A percentile compares a stretch with the other conserved stretches of the same genome.
These are phyloP conservation scores for Dicrostonyx torquatus DNA, from an alignment of 2,797 vertebrate genomes.

Conservation along the genomic window DNA sequence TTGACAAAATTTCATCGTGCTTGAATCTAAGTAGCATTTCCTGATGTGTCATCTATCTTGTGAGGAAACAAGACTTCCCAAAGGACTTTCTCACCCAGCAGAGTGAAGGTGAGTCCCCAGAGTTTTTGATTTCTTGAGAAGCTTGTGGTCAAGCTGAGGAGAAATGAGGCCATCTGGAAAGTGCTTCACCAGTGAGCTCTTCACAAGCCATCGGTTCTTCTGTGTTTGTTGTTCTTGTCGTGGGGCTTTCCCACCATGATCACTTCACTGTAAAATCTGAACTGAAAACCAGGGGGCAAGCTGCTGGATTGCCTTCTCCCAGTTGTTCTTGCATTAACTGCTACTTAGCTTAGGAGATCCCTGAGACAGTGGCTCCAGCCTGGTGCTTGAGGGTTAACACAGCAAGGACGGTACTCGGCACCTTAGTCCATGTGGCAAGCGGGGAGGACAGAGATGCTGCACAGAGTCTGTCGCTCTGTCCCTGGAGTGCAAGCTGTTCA, in stretches of 20 bases:
- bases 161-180: background rate
- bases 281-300: background rate
- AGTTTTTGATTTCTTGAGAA: background rate
- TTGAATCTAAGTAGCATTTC: constrained; percentile 72
- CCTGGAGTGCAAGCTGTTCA: background rate
- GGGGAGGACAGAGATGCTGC: background rate
- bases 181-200: background rate
- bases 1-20: constrained; percentile 86
- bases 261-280: background rate
- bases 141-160: constrained; percentile 4
- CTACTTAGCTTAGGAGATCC: background rate
- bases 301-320: background rate
- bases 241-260: too few relatives aligned
- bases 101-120: constrained; percentile 3
- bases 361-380: background rate
- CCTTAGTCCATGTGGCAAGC: background rate
- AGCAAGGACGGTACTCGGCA: background rate
- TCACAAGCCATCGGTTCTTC: background rate
- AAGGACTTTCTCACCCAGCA: constrained; percentile 24
- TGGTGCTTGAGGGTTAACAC: background rate
- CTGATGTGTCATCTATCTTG: background rate
- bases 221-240: background rate
- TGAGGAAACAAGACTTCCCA: background rate
- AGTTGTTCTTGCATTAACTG: background rate
- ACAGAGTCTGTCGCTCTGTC: background rate